These are phyloP conservation scores for Calephelis virginiensis DNA, from an alignment of 1,140 invertebrate species.

Conservation along the genomic window DNA sequence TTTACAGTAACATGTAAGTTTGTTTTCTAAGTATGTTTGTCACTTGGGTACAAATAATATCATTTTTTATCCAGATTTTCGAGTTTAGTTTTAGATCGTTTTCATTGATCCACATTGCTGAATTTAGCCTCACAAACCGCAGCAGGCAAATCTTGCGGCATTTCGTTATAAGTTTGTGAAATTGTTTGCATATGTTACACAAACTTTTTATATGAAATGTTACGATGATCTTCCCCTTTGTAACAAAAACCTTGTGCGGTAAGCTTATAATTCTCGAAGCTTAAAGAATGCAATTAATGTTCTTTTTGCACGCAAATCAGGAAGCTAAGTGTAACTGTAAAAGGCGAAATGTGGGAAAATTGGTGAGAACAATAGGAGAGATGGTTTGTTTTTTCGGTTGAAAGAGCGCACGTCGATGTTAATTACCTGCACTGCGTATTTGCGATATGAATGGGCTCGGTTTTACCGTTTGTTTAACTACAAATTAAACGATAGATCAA, in stretches of 20 bases:
- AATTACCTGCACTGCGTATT: constrained; percentile 63
- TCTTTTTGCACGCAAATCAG: constrained; percentile 65
- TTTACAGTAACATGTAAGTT: too few species aligned
- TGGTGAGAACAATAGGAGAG: constrained; percentile 62
- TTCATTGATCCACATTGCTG: too few species aligned
- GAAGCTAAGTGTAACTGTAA: constrained; percentile 70
- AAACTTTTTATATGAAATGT: too few species aligned
- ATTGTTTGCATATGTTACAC: too few species aligned
- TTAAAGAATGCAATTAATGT: constrained; percentile 65
- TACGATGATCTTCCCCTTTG: background rate
- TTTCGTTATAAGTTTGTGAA: too few species aligned
- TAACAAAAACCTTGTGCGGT: constrained; percentile 11
- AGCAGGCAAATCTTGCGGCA: too few species aligned
- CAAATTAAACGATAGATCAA: constrained; percentile 22
- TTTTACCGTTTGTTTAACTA: constrained; percentile 28
- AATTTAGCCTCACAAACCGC: too few species aligned
- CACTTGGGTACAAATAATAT: too few species aligned
- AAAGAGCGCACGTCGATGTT: constrained; percentile 68
- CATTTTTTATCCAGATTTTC: too few species aligned
- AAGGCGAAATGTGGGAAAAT: constrained; percentile 73
- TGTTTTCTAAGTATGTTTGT: too few species aligned
- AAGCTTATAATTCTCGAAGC: constrained; percentile 27
- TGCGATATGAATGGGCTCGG: constrained; percentile 53
- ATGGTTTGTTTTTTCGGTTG: constrained; percentile 74
- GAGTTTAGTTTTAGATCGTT: too few species aligned